Evolutionary conservation across 2,797 vertebrate species (phyloP).

Genomic region (Phoeniculus purpureus): DNA sequence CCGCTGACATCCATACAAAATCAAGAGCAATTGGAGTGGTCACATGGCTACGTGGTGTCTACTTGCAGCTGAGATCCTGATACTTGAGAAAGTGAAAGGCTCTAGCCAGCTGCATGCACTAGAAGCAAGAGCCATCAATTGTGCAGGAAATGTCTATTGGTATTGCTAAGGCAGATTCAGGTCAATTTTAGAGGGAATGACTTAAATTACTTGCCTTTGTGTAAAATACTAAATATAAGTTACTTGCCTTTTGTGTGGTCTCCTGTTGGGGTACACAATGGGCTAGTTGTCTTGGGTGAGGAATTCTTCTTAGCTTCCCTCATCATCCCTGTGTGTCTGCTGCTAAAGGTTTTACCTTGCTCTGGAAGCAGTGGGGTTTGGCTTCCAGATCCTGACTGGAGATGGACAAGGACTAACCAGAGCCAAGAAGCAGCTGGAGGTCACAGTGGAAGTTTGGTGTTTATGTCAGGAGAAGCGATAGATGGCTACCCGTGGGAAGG

Average conservation of each 20-base stretch:
- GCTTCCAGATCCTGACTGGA: not conserved
- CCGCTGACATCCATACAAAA: not conserved
- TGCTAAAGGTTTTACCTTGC: not conserved
- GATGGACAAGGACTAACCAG: not conserved
- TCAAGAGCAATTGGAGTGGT: not conserved
- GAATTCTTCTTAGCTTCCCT: not conserved
- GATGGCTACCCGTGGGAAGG: not conserved
- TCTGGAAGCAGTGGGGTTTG: not conserved
- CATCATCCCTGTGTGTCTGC: not conserved
- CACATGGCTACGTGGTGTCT: conserved; percentile 15
- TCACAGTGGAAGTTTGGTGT: not conserved
- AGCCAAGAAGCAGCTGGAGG: not conserved
- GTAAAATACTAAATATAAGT: not conserved
- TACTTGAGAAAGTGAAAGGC: not conserved
- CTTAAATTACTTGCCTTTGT: not conserved
- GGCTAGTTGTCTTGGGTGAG: not conserved
- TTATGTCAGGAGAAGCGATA: not conserved
- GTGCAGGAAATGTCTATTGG: not conserved
- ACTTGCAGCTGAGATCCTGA: not conserved
- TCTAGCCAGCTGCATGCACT: not conserved
- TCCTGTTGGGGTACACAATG: not conserved
- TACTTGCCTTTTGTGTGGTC: not conserved
- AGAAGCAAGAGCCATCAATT: not conserved
- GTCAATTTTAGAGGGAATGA: not conserved
- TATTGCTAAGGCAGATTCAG: not conserved